These are phyloP conservation scores for Caenorhabditis angaria DNA, from an alignment of 2,888 invertebrate species.

Conservation along the genomic window DNA sequence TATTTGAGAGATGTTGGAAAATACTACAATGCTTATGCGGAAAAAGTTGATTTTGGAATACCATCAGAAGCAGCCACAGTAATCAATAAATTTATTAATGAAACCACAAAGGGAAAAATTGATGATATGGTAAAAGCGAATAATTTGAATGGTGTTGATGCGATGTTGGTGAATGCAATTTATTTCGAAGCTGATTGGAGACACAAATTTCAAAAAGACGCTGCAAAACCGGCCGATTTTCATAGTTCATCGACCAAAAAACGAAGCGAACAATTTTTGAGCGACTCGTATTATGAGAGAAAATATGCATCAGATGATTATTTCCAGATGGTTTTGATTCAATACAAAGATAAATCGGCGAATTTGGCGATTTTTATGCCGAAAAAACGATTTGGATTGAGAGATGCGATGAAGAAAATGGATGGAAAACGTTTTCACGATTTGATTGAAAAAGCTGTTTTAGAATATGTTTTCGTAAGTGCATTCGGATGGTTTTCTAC, in stretches of 20 bases:
- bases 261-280: conserved; percentile 12
- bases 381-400: conserved; percentile 6
- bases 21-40: conserved; percentile 22
- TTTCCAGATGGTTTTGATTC: conserved; percentile 31
- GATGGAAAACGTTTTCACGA: conserved; percentile 25
- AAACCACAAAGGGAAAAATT: conserved; percentile 24
- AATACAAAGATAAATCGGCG: conserved; percentile 32
- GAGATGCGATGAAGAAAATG: conserved; percentile 12
- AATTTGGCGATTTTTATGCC: conserved; percentile 33
- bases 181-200: conserved; percentile 45
- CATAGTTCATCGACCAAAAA: conserved; percentile 5
- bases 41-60: conserved; percentile 24
- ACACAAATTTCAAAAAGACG: conserved; percentile 5
- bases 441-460: conserved; percentile 17
- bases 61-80: conserved; percentile 13
- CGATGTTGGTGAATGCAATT: conserved; percentile 42
- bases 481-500: not conserved
- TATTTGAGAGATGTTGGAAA: conserved; percentile 19
- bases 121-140: conserved; percentile 20
- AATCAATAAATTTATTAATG: conserved; percentile 20
- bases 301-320: not conserved
- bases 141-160: conserved; percentile 33
- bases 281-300: conserved; percentile 26
- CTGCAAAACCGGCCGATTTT: conserved; percentile 8
- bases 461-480: conserved; percentile 13